These are phyloP conservation scores for Hirtodrosophila duncani DNA, from an alignment of 2,888 invertebrate species.

Conservation along the genomic window DNA sequence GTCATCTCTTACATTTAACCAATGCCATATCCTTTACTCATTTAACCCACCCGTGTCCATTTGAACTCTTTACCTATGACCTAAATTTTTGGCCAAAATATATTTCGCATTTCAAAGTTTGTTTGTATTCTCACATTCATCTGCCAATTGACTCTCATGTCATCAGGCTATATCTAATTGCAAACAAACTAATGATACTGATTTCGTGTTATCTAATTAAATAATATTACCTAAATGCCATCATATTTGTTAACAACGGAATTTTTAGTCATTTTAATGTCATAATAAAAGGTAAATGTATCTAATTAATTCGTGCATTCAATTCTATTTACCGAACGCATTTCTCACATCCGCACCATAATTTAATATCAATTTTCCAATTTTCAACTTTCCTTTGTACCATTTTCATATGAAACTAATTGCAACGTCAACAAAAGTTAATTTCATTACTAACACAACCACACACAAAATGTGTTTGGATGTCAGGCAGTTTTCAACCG, in stretches of 20 bases:
- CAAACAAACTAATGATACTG: too few species aligned
- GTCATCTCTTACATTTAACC: too few species aligned
- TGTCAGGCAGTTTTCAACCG: conserved; percentile 13
- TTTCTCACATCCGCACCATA: conserved; percentile 29
- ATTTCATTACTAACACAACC: conserved; percentile 42
- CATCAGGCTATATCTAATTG: too few species aligned
- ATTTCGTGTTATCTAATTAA: too few species aligned
- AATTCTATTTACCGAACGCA: conserved; percentile 22
- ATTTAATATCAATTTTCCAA: conserved; percentile 37
- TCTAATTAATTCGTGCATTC: conserved; percentile 28
- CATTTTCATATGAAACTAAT: conserved; percentile 34
- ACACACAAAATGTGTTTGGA: conserved; percentile 15
- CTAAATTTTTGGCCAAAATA: too few species aligned
- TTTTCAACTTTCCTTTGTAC: conserved; percentile 16
- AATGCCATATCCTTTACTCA: too few species aligned
- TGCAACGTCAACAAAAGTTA: conserved; percentile 41
- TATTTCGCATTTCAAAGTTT: too few species aligned
- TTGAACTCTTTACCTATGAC: too few species aligned
- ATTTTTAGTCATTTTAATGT: conserved; percentile 16
- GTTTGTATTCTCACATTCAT: too few species aligned
- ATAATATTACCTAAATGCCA: too few species aligned
- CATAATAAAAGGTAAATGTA: conserved; percentile 25
- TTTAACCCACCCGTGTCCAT: too few species aligned
- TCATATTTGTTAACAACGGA: conserved; percentile 2
- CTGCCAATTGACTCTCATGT: too few species aligned